Conservation (phyloP, 2,888 invertebrate genomes). For the Euclidia mi region DNA sequence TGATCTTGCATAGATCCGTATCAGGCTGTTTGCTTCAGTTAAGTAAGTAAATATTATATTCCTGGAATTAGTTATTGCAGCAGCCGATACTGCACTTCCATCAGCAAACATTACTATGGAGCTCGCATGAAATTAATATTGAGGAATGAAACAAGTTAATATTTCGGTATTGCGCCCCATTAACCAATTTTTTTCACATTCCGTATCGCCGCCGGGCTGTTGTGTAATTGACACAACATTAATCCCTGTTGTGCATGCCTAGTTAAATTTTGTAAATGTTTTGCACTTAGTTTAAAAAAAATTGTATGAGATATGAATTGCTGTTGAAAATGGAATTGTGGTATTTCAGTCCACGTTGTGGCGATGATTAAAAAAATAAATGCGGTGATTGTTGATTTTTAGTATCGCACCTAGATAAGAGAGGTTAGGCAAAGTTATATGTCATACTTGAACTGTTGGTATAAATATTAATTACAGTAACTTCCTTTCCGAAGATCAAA, state of each 20-base stretch:
- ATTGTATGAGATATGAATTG: background rate
- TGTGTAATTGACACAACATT: slow-evolving; percentile 73
- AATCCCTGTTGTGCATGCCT: slow-evolving; percentile 67
- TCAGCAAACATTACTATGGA: slow-evolving; percentile 7
- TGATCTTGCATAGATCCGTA: too few relatives aligned
- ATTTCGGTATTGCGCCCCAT: slow-evolving; percentile 55
- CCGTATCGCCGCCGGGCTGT: slow-evolving; percentile 48
- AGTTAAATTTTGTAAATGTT: slow-evolving; percentile 54
- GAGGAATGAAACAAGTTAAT: slow-evolving; percentile 34
- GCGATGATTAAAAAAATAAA: too few relatives aligned
- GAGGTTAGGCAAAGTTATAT: too few relatives aligned
- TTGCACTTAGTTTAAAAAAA: slow-evolving; percentile 1
- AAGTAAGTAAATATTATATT: background rate
- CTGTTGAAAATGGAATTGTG: too few relatives aligned
- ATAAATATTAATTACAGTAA: too few relatives aligned
- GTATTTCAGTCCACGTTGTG: too few relatives aligned
- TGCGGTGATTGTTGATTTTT: too few relatives aligned
- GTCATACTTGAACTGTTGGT: too few relatives aligned
- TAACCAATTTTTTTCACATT: slow-evolving; percentile 64
- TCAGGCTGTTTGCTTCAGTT: too few relatives aligned
- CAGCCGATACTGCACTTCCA: too few relatives aligned
- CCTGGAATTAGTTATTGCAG: background rate
- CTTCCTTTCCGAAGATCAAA: too few relatives aligned
- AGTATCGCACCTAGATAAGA: too few relatives aligned
- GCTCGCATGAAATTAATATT: slow-evolving; percentile 26